Conservation (phyloP, 2,888 invertebrate genomes). For the Eucera pruinosa region DNA sequence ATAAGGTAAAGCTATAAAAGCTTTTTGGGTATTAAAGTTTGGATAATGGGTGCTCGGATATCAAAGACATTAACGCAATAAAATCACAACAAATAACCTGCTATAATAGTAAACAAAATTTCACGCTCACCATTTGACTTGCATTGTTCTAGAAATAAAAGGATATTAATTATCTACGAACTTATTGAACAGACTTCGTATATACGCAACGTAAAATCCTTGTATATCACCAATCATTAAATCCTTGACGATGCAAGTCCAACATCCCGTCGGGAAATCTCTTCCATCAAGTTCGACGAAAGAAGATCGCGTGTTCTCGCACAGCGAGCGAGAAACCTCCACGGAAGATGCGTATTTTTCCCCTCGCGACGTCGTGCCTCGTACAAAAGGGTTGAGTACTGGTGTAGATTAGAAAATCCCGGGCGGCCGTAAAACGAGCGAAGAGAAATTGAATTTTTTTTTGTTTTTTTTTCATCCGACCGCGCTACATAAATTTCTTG, state of each 20-base stretch:
- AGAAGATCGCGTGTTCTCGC: conserved; percentile 16
- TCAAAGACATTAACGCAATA: too few relatives aligned
- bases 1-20: too few relatives aligned
- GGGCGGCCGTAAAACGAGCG: conserved; percentile 15
- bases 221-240: neutral
- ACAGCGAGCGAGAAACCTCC: conserved; percentile 5
- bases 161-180: neutral
- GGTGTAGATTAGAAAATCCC: conserved; percentile 33
- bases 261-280: neutral
- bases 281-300: conserved; percentile 4
- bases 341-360: conserved; percentile 12
- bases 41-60: too few relatives aligned
- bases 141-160: too few relatives aligned
- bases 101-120: too few relatives aligned
- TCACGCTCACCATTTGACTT: too few relatives aligned
- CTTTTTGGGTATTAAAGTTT: too few relatives aligned
- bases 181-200: neutral
- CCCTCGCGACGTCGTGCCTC: neutral
- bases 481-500: conserved; percentile 4
- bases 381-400: conserved; percentile 23
- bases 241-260: conserved; percentile 40
- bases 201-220: neutral
- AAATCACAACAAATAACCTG: too few relatives aligned
- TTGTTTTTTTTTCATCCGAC: neutral
- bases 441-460: conserved; percentile 38